Conservation (phyloP, 2,113 vertebrate species). For the Cottus gobio region DNA sequence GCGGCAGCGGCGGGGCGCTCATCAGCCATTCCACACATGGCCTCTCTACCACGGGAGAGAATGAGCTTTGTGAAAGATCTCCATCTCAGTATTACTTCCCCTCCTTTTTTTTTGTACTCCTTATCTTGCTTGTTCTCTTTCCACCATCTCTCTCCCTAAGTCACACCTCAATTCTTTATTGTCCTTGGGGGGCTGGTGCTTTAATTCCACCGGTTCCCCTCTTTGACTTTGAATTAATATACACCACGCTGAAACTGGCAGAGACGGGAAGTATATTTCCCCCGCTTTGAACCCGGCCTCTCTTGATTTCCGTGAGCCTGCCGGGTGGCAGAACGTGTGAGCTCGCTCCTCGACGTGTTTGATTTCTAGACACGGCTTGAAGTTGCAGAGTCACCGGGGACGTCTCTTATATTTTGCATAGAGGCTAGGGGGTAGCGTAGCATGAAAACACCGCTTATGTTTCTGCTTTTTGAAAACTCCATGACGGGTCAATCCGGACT, state of each 20-base stretch:
- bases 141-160: slow-evolving; percentile 23
- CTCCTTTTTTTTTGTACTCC: slow-evolving; percentile 20
- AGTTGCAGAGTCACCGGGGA: slow-evolving; percentile 46
- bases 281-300: slow-evolving; percentile 30
- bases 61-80: slow-evolving; percentile 85
- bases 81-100: slow-evolving; percentile 78
- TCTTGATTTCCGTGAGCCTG: slow-evolving; percentile 40
- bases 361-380: slow-evolving; percentile 63
- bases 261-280: slow-evolving; percentile 56
- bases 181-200: slow-evolving; percentile 28
- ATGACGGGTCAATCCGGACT: slow-evolving; percentile 42
- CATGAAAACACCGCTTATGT: slow-evolving; percentile 58
- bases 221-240: slow-evolving; percentile 73
- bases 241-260: slow-evolving; percentile 41
- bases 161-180: slow-evolving; percentile 57
- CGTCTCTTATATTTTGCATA: slow-evolving; percentile 61
- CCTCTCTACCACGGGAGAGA: slow-evolving; percentile 74
- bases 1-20: slow-evolving; percentile 45
- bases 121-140: slow-evolving; percentile 38
- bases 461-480: slow-evolving; percentile 52
- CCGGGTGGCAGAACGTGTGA: slow-evolving; percentile 46
- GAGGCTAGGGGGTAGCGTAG: slow-evolving; percentile 41
- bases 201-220: slow-evolving; percentile 56
- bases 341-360: slow-evolving; percentile 50
- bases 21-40: slow-evolving; percentile 78